Evolutionary conservation across 1,140 invertebrate genomes (phyloP).

Genomic region (Philotrypesis tridentata): DNA sequence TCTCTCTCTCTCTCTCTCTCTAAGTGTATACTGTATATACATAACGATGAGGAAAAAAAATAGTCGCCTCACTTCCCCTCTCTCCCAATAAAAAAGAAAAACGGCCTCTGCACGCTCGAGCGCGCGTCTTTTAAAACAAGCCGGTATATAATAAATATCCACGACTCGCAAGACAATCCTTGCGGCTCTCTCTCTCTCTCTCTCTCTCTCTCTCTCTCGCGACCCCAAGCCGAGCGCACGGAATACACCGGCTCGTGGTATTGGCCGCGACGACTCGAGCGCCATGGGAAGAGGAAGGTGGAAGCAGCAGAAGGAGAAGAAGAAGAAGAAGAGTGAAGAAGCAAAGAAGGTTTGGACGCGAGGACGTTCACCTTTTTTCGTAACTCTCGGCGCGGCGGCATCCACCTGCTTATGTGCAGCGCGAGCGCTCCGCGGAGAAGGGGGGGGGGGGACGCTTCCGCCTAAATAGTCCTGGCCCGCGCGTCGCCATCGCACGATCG

Average conservation of each 20-base stretch:
- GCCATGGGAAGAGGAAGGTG: not conserved
- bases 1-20: too few species aligned
- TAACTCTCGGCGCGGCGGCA: constrained; percentile 59
- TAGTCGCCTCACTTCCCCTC: too few species aligned
- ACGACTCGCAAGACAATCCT: not conserved
- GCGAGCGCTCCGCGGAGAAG: not conserved
- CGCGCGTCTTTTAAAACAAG: constrained; percentile 17
- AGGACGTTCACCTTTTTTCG: constrained; percentile 74
- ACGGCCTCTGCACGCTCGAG: not conserved
- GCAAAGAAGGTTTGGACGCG: constrained; percentile 61
- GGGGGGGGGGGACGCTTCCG: constrained; percentile 7
- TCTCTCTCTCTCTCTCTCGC: too few species aligned
- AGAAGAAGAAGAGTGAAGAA: too few species aligned
- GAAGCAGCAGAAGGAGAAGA: too few species aligned
- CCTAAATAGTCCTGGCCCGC: constrained; percentile 31
- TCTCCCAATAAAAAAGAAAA: not conserved
- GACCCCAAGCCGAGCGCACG: not conserved
- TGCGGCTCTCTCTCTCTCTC: not conserved
- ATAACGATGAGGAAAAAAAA: too few species aligned
- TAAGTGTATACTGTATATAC: too few species aligned
- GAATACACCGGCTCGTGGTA: not conserved
- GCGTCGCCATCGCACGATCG: not conserved
- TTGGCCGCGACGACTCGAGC: not conserved
- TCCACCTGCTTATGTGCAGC: constrained; percentile 43
- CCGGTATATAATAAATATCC: not conserved